A percentile compares a stretch with the other conserved stretches of the same genome.
phyloP scores from a whole-genome alignment of 2,797 vertebrate genomes.

The Uromys caudimaculatus region DNA sequence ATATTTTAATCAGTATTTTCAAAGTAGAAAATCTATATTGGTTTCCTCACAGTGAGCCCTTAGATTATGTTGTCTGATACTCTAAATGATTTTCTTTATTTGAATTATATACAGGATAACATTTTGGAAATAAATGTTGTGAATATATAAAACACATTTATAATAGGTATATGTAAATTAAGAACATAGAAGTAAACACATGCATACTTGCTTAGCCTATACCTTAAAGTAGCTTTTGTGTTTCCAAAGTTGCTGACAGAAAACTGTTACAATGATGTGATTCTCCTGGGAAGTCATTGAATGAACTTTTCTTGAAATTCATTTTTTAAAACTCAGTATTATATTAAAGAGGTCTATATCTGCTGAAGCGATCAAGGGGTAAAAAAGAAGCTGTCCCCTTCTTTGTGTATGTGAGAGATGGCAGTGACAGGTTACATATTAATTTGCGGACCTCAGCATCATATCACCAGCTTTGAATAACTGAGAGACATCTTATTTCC shows the following conservation, averaged over 20 bases:
- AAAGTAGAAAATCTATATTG: constrained; percentile 22
- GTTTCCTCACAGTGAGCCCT: background rate
- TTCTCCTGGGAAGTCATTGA: background rate
- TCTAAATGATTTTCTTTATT: constrained; percentile 34
- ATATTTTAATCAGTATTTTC: constrained; percentile 29
- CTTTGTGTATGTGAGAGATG: background rate
- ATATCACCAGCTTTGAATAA: constrained; percentile 28
- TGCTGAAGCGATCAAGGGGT: background rate
- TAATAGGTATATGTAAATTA: background rate
- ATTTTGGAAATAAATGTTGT: too few relatives aligned
- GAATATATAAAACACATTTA: background rate
- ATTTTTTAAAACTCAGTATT: background rate
- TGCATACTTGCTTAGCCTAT: background rate
- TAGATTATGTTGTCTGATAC: background rate
- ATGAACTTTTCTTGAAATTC: constrained; percentile 13
- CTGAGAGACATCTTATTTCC: background rate
- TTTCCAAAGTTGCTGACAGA: background rate
- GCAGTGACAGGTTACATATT: background rate
- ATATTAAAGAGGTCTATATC: constrained; percentile 35
- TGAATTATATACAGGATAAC: background rate
- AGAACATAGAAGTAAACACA: background rate
- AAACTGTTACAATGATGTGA: background rate
- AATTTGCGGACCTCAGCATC: background rate
- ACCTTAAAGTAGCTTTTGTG: constrained; percentile 12
- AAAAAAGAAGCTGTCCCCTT: background rate